phyloP scores from a whole-genome alignment of 1,140 invertebrate genomes.

The Neelides sp. region DNA sequence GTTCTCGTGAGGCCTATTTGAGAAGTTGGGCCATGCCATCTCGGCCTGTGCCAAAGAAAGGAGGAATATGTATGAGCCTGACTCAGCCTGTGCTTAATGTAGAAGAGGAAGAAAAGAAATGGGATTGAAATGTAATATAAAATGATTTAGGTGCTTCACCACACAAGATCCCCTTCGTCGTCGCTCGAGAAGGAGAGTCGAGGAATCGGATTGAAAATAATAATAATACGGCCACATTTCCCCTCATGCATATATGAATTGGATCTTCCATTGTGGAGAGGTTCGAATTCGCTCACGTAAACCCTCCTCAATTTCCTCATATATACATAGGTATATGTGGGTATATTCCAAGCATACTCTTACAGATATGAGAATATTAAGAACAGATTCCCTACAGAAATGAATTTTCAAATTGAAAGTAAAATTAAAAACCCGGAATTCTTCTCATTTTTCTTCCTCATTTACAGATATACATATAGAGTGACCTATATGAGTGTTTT shows the following conservation, averaged over 20 bases:
- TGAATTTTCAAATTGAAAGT: constrained; percentile 10
- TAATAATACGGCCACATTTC: neutral
- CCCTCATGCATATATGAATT: constrained; percentile 5
- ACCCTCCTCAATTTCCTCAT: too few relatives aligned
- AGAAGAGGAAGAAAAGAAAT: constrained; percentile 6
- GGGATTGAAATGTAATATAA: constrained; percentile 23
- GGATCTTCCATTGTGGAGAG: neutral
- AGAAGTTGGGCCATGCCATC: too few relatives aligned
- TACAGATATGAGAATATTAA: neutral
- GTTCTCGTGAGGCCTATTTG: too few relatives aligned
- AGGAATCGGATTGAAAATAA: neutral
- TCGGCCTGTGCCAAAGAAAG: too few relatives aligned
- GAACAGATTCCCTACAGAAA: neutral
- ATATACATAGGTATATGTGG: neutral
- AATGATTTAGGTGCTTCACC: constrained; percentile 18
- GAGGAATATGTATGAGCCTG: too few relatives aligned
- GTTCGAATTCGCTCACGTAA: neutral
- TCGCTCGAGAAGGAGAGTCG: neutral
- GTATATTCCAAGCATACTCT: neutral
- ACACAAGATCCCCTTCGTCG: neutral
- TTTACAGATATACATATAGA: too few relatives aligned
- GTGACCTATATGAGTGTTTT: too few relatives aligned
- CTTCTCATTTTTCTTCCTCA: too few relatives aligned
- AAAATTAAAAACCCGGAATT: constrained; percentile 10
- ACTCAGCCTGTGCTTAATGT: neutral